Evolutionary conservation across 2,113 vertebrate genomes (phyloP), one percentile per base, ranked within the genome.

Genomic region (Alaudala cheleensis): DNA sequence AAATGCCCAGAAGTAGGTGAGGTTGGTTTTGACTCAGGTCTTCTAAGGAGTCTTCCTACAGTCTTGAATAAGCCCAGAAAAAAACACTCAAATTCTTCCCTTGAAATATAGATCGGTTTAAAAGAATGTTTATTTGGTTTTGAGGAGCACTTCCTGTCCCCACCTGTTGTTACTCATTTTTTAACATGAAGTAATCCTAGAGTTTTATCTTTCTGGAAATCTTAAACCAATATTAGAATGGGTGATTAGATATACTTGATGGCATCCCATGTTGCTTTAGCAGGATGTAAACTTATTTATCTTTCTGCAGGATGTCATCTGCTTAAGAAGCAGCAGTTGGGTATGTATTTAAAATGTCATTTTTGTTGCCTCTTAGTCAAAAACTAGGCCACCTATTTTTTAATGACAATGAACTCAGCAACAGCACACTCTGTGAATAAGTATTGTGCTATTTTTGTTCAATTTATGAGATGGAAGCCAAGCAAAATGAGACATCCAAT

Each of bases 361-460:
- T 85, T 91, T 72, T 91, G 57, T 91, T 74, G 73, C 92, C 29
- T 80, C 42, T 91, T 74, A 93, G 45, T 82, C 57, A 79, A 50
- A 91, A 95, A 91, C 78, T 95, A 95, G 81, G 90, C 66, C 87
- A 90, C n/a, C 17, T 93, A 85, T 95, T 92, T 97, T 88, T 66
- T 92, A 90, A 89, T 91, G 31, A 95, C 67, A 90, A 83, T 74
- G 45, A 92, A 65, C 21, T 69, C 1, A 0, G 39, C 42, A 86
- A 82, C 81, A 82, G 34, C 62, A 80, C 0, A 3, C 26, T 79
- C 57, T 5, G 2, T 54, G 62, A 70, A 49, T 85, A 91, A 91
- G 42, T 5, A 56, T 33, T 72, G 31, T 87, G 73, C 61, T 95
- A 87, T 94, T 96, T 95, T 90, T 86, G 18, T 90, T 85, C 15